A percentile compares a stretch with the other conserved stretches of the same genome.
Evolutionary conservation across 2,113 vertebrate species (phyloP).

Genomic region (Nothocercus nigrocapillus): DNA sequence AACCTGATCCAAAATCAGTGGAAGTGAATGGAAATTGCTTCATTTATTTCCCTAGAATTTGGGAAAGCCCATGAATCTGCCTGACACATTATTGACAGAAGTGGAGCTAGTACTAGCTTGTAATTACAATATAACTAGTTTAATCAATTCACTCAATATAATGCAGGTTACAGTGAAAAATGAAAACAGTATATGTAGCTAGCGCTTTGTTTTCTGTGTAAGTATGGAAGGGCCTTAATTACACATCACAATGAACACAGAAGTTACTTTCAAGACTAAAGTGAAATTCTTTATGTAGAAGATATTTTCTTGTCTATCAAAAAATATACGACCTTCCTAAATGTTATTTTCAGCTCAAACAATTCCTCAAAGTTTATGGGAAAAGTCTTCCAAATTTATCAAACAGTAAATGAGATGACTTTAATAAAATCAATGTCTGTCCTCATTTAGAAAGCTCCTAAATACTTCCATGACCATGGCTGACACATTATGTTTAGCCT

Average conservation of each 20-base stretch:
- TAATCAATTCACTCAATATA: background rate
- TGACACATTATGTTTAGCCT: background rate
- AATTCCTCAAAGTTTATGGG: background rate
- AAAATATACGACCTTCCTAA: background rate
- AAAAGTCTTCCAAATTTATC: background rate
- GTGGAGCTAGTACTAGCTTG: background rate
- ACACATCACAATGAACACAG: background rate
- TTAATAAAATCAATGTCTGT: background rate
- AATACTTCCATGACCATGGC: background rate
- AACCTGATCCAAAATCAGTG: background rate
- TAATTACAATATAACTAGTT: background rate
- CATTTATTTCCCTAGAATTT: background rate
- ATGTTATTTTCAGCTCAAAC: background rate
- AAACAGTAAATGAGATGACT: background rate
- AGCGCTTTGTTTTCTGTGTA: background rate
- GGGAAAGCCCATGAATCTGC: background rate
- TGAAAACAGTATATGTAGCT: background rate
- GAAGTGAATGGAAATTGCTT: background rate
- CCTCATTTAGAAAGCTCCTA: background rate
- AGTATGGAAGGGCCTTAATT: background rate
- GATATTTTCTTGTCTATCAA: background rate
- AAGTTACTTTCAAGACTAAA: background rate
- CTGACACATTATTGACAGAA: background rate
- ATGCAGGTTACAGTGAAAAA: background rate
- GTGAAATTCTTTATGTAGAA: background rate